Conservation (phyloP, 1,140 invertebrate species). For the Aculops lycopersici region DNA sequence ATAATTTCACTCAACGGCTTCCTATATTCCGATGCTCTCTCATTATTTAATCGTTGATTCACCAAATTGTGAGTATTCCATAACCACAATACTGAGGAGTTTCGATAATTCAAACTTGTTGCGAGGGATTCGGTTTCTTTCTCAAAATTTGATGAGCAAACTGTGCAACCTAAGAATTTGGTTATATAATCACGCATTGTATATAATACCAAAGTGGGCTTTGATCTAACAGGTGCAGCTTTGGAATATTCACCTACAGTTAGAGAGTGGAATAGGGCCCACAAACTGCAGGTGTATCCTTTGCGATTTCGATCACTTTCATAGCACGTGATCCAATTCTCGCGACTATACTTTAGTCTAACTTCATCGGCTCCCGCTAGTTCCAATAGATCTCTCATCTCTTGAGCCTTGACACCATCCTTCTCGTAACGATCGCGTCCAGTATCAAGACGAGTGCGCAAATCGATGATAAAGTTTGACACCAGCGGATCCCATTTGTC, state of each 20-base stretch:
- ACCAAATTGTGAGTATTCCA: slow-evolving; percentile 80
- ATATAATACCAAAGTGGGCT: slow-evolving; percentile 29
- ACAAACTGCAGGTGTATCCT: slow-evolving; percentile 76
- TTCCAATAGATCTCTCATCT: background rate
- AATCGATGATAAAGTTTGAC: background rate
- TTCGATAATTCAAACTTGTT: slow-evolving; percentile 27
- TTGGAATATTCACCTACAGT: slow-evolving; percentile 33
- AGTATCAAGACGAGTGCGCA: background rate
- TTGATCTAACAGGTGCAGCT: slow-evolving; percentile 14
- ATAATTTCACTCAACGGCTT: slow-evolving; percentile 43
- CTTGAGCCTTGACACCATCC: slow-evolving; percentile 17
- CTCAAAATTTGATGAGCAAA: slow-evolving; percentile 55
- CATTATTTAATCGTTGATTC: slow-evolving; percentile 48
- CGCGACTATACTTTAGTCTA: slow-evolving; percentile 3
- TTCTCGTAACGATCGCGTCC: slow-evolving; percentile 9
- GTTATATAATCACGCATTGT: slow-evolving; percentile 62
- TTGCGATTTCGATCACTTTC: slow-evolving; percentile 32
- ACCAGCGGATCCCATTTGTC: background rate
- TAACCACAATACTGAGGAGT: slow-evolving; percentile 55
- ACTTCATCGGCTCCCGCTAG: too few relatives aligned
- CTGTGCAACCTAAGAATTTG: slow-evolving; percentile 67
- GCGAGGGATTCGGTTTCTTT: slow-evolving; percentile 27
- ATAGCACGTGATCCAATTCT: slow-evolving; percentile 40
- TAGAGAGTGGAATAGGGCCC: slow-evolving; percentile 70
- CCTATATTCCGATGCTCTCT: slow-evolving; percentile 55